Conservation (phyloP, 1,140 invertebrate species). For the Megathymus violae region DNA sequence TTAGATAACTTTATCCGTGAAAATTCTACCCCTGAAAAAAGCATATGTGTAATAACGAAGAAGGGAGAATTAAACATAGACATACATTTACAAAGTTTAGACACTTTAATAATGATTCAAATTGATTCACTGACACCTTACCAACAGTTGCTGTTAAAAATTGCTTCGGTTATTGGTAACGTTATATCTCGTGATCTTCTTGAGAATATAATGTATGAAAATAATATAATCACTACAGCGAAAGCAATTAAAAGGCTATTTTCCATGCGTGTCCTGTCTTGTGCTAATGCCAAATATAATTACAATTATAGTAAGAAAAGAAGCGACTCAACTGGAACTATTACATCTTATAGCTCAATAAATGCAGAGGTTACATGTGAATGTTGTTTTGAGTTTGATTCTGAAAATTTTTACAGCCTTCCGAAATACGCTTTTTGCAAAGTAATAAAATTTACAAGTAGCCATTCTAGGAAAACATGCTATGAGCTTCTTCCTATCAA, state of each 20-base stretch:
- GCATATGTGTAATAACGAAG: constrained; percentile 62
- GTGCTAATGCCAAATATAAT: constrained; percentile 62
- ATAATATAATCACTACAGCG: constrained; percentile 65
- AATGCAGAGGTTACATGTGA: constrained; percentile 54
- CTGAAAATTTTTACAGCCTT: constrained; percentile 53
- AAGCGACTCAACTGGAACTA: constrained; percentile 38
- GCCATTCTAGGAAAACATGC: constrained; percentile 72
- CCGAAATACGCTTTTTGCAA: constrained; percentile 83
- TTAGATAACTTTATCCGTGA: constrained; percentile 57
- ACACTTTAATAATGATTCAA: constrained; percentile 81
- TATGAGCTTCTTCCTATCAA: constrained; percentile 81
- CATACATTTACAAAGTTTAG: constrained; percentile 70
- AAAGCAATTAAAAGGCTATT: constrained; percentile 77
- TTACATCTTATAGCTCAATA: constrained; percentile 41
- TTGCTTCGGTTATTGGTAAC: constrained; percentile 81
- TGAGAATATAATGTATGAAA: constrained; percentile 80
- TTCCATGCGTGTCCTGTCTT: constrained; percentile 64
- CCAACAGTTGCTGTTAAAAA: constrained; percentile 82
- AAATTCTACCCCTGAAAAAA: constrained; percentile 51
- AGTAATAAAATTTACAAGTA: constrained; percentile 79
- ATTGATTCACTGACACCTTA: constrained; percentile 82
- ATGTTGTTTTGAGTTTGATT: constrained; percentile 72
- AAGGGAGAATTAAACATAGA: constrained; percentile 67
- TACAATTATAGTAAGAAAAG: constrained; percentile 43
- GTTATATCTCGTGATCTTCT: constrained; percentile 77